A percentile compares a stretch with the other conserved stretches of the same genome.
Evolutionary conservation across 2,113 vertebrate species (phyloP).

Genomic region (Rhizomys pruinosus): DNA sequence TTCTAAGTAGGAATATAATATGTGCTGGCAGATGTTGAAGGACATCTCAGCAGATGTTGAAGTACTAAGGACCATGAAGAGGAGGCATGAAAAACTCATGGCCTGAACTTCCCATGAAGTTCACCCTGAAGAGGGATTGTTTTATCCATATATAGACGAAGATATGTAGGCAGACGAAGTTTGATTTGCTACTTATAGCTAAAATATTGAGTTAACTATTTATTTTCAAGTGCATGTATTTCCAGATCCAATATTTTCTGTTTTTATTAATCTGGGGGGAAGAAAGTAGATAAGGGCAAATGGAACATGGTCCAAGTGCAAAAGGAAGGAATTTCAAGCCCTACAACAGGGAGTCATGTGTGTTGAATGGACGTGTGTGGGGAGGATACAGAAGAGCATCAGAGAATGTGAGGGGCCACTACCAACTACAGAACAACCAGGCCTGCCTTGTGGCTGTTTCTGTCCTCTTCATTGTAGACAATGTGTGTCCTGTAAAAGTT

Average conservation of each 20-base stretch:
- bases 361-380: neutral
- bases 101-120: no score
- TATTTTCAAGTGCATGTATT: neutral
- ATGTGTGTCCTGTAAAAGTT: neutral
- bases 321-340: neutral
- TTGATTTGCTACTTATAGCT: neutral
- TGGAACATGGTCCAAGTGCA: neutral
- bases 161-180: neutral
- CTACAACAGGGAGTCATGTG: no score
- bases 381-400: neutral
- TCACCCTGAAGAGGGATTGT: no score
- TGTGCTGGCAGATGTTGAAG: neutral
- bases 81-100: no score
- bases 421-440: neutral
- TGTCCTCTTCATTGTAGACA: neutral
- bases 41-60: neutral
- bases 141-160: neutral
- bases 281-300: neutral
- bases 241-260: neutral
- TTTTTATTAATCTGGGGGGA: neutral
- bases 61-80: neutral
- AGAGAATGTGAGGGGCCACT: neutral
- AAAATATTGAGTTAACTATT: neutral
- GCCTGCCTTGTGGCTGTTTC: neutral
- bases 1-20: neutral